phyloP scores from a whole-genome alignment of 2,113 vertebrate genomes.

The Xenopus borealis region DNA sequence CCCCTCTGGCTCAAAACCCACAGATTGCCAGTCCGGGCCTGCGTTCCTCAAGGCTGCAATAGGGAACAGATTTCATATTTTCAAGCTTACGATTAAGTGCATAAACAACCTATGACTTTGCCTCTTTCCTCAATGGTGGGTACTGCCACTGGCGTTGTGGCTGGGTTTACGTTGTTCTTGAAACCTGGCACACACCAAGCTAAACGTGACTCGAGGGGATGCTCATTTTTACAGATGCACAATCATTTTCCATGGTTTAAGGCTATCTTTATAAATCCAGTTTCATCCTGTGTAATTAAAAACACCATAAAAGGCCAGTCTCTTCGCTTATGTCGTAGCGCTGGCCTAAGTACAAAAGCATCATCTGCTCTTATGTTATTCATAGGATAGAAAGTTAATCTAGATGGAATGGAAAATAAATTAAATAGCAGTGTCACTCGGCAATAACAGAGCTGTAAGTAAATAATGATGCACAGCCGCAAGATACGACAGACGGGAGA shows the following conservation, averaged over 20 bases:
- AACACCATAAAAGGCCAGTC: conserved; percentile 38
- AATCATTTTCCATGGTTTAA: conserved; percentile 15
- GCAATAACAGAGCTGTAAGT: no score
- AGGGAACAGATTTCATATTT: no score
- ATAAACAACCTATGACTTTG: no score
- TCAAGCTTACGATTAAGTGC: no score
- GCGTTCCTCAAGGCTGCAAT: no score
- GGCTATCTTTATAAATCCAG: conserved; percentile 35
- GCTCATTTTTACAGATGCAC: conserved; percentile 17
- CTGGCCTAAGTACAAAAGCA: conserved; percentile 8
- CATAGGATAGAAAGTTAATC: conserved; percentile 23
- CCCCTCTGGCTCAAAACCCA: no score
- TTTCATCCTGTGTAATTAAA: conserved; percentile 35
- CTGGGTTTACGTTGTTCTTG: no score
- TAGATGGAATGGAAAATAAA: conserved; percentile 34
- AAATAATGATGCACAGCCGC: no score
- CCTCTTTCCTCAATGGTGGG: no score
- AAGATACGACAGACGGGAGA: no score
- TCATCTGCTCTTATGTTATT: conserved; percentile 7
- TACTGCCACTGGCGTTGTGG: no score
- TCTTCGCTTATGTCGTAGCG: conserved; percentile 22
- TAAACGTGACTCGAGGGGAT: conserved; percentile 21
- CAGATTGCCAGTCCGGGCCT: no score
- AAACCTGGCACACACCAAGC: conserved; percentile 12
- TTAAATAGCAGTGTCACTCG: conserved; percentile 6